phyloP scores from a whole-genome alignment of 2,888 invertebrate genomes.

The Tigriopus californicus region DNA sequence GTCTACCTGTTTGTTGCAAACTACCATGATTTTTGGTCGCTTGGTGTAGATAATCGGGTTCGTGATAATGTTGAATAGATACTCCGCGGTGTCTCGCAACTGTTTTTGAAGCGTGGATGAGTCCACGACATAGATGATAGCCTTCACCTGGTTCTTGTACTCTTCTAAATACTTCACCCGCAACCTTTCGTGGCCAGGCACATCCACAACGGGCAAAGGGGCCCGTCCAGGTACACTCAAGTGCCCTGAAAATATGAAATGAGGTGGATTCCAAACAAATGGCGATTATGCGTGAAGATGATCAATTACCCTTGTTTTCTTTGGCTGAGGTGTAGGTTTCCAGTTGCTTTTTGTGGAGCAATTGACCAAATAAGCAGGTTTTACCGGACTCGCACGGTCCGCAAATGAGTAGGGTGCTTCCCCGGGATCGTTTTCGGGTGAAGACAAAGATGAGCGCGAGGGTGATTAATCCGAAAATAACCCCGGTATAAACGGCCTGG shows the following conservation, averaged over 20 bases:
- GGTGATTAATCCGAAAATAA: not conserved
- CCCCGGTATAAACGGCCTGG: not conserved
- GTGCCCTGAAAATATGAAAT: not conserved
- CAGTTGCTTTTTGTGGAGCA: not conserved
- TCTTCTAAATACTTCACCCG: not conserved
- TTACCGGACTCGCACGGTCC: slow-evolving; percentile 1
- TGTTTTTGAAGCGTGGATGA: not conserved
- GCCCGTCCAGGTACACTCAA: not conserved
- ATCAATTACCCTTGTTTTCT: not conserved
- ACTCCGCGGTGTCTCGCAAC: not conserved
- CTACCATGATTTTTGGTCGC: not conserved
- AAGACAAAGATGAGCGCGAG: not conserved
- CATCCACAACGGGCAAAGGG: not conserved
- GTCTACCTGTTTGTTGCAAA: slow-evolving; percentile 8
- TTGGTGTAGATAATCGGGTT: not conserved
- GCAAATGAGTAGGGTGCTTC: not conserved
- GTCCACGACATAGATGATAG: slow-evolving; percentile 3
- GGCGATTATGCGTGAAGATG: not conserved
- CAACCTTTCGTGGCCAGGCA: slow-evolving; percentile 6
- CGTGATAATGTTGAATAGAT: not conserved
- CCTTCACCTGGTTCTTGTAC: not conserved
- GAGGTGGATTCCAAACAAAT: not conserved
- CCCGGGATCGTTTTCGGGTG: not conserved
- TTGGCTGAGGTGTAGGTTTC: not conserved
- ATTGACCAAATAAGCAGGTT: slow-evolving; percentile 1